Base-by-base conservation (phyloP, 2,888 invertebrate genomes). In the Eristalinus sepulchralis region DNA sequence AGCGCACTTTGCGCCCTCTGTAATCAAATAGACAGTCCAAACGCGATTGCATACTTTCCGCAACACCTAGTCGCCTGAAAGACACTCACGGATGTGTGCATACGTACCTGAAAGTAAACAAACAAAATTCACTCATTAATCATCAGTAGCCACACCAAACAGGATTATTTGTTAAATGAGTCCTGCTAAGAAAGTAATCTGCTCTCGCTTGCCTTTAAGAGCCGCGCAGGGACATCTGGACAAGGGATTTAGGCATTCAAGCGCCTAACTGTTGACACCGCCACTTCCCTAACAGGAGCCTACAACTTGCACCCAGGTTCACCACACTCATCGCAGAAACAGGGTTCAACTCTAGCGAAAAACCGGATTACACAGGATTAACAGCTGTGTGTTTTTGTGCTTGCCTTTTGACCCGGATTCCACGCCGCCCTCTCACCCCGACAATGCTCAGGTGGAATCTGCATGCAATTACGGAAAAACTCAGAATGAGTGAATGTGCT, bases 321-420 rank as follows among this genome's bases (percentile, higher is more conserved):
- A 9, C 62, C 73, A 71, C 70, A 57, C 75, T 78, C 79, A 71
- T 82, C 82, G 75, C 83, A 27, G 20, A 4, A 31, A 62, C 47
- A 53, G 60, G 55, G 55, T 53, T 4, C 75, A 63, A 79, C 62
- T 60, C 82, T 68, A 71, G 82, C 59, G 55, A 66, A 83, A 86
- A 83, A 86, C 86, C 71, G 86, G 86, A 86, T 86, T 86, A 86
- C 78, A 86, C 64, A 70, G 86, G 79, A 83, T 86, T 86, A 82
- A 39, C 31, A 68, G 53, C 47, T 9, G 36, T 76, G 72, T 70
- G 68, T 68, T 59, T 55, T 73, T 62, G 67, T 80, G 83, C 66
- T 67, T 83, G 83, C 78, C 71, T 75, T 86, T 83, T 86, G 86
- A 83, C 86, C 86, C 83, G 78, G 13, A 83, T 86, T 82, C 64